Evolutionary conservation across 2,113 vertebrate genomes (phyloP).

Genomic region (Nothobranchius kuhntae): DNA sequence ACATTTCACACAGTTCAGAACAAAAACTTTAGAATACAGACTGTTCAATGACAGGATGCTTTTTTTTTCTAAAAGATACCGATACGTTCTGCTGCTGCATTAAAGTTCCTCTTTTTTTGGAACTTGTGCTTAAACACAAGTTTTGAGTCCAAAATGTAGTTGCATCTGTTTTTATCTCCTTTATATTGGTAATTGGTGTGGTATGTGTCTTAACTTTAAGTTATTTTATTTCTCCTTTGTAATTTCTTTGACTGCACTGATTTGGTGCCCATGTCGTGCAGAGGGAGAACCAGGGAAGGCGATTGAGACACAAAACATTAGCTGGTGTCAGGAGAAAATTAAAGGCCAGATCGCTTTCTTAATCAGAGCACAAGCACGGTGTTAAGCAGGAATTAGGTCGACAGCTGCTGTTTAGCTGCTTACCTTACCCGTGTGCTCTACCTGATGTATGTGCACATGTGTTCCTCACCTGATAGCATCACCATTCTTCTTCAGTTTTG

Average conservation of each 20-base stretch:
- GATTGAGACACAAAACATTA: conserved; percentile 94
- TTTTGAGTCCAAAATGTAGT: neutral
- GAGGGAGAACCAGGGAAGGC: conserved; percentile 46
- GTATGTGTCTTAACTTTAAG: neutral
- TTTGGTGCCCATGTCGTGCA: conserved; percentile 39
- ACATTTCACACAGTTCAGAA: too few species aligned
- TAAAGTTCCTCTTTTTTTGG: neutral
- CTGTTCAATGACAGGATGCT: neutral
- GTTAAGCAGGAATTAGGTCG: conserved; percentile 93
- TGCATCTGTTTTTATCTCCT: neutral
- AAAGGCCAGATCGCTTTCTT: conserved; percentile 94
- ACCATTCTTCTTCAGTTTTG: conserved; percentile 22
- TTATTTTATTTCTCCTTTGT: neutral
- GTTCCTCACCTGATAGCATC: conserved; percentile 32
- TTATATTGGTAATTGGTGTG: neutral
- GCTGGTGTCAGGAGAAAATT: conserved; percentile 92
- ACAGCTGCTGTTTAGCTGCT: conserved; percentile 87
- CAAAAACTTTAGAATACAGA: neutral
- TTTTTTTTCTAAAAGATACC: neutral
- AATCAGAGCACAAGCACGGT: conserved; percentile 95
- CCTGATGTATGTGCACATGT: conserved; percentile 29
- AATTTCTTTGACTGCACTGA: conserved; percentile 2
- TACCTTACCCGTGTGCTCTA: conserved; percentile 70
- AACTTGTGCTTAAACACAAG: too few species aligned
- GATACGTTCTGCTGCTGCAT: neutral